Percentiles rank a stretch among this genome's conserved stretches.
These are phyloP conservation scores for Drosophila saltans DNA, from an alignment of 1,140 invertebrate genomes.

Conservation along the genomic window DNA sequence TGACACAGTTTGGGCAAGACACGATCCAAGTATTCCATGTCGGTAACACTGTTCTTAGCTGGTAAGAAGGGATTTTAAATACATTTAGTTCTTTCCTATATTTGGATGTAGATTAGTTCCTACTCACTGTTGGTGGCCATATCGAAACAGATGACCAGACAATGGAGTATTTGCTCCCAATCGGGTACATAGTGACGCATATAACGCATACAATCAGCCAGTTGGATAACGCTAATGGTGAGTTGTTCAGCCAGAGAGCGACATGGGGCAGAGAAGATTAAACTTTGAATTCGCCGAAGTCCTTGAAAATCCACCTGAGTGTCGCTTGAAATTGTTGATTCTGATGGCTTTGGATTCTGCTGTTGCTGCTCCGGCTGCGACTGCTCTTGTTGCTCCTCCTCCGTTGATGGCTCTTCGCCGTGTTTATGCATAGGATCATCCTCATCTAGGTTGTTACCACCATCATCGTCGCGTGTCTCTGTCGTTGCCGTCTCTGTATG, in stretches of 20 bases:
- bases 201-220: conserved; percentile 84
- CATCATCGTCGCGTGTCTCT: neutral
- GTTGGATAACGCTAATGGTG: conserved; percentile 90
- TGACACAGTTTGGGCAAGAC: conserved; percentile 92
- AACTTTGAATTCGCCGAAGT: conserved; percentile 86
- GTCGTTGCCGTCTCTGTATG: neutral
- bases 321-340: neutral
- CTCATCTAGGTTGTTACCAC: conserved; percentile 55
- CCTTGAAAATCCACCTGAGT: conserved; percentile 86
- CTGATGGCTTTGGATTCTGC: neutral
- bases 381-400: neutral
- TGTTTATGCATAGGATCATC: conserved; percentile 64
- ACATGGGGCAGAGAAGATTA: conserved; percentile 84
- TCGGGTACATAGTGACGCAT: conserved; percentile 45
- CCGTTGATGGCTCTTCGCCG: conserved; percentile 1
- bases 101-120: too few relatives aligned
- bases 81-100: neutral
- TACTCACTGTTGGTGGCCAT: conserved; percentile 89
- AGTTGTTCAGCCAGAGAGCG: conserved; percentile 87
- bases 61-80: conserved; percentile 24
- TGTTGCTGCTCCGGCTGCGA: conserved; percentile 3
- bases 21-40: conserved; percentile 91
- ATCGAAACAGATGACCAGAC: conserved; percentile 94
- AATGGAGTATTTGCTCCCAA: conserved; percentile 86
- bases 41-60: conserved; percentile 83